phyloP scores from a whole-genome alignment of 2,888 invertebrate species.

The Hirtodrosophila confusa region DNA sequence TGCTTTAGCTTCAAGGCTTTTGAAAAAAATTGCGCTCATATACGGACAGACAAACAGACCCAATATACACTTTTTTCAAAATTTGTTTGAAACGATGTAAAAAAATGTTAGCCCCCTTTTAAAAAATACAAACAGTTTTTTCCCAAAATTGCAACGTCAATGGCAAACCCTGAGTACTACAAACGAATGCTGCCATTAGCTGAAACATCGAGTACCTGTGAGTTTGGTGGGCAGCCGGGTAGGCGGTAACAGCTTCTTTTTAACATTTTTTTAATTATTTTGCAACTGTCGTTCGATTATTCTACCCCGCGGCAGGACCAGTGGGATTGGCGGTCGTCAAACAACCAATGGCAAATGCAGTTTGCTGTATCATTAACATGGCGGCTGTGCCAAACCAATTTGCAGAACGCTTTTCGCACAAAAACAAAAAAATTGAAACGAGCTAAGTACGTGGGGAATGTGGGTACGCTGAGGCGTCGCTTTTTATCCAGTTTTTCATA shows the following conservation, averaged over 20 bases:
- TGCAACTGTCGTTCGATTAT: slow-evolving; percentile 46
- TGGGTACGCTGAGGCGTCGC: slow-evolving; percentile 21
- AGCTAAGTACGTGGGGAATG: not conserved
- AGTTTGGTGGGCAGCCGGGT: not conserved
- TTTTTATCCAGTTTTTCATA: slow-evolving; percentile 65
- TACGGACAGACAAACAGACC: no score
- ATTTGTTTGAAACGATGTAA: no score
- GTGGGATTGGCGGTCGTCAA: slow-evolving; percentile 41
- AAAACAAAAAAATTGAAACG: slow-evolving; percentile 20
- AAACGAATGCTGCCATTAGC: slow-evolving; percentile 46
- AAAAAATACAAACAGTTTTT: slow-evolving; percentile 9
- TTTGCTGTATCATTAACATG: slow-evolving; percentile 67
- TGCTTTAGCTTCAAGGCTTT: no score
- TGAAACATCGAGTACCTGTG: slow-evolving; percentile 30
- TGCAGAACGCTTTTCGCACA: slow-evolving; percentile 4
- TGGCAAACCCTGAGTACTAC: not conserved
- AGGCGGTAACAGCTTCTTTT: slow-evolving; percentile 18
- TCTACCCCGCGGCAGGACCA: slow-evolving; percentile 15
- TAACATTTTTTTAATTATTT: slow-evolving; percentile 61
- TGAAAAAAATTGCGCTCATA: no score
- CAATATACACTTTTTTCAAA: no score
- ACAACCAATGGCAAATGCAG: slow-evolving; percentile 57
- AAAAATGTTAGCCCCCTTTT: no score
- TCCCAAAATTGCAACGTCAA: slow-evolving; percentile 13
- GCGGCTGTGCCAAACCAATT: slow-evolving; percentile 48